Evolutionary conservation across 2,797 vertebrate genomes (phyloP).

Genomic region (Sarcophilus harrisii): DNA sequence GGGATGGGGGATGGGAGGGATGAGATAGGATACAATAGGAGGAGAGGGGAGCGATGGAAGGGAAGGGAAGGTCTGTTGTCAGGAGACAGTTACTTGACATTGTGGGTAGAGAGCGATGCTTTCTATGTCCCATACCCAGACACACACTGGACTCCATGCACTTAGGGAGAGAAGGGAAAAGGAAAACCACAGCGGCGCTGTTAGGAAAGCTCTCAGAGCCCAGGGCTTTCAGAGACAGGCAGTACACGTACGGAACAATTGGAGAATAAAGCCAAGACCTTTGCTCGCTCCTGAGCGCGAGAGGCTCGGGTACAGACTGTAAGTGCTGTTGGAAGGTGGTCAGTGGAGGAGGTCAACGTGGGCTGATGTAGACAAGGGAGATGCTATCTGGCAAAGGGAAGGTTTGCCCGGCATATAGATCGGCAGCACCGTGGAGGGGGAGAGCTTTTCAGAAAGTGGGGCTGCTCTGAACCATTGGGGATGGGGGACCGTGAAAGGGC

Average conservation of each 20-base stretch:
- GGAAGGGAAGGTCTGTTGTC: neutral
- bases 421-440: neutral
- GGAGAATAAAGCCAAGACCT: neutral
- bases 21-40: too few relatives aligned
- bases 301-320: neutral
- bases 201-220: neutral
- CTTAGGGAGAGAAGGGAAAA: neutral
- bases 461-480: neutral
- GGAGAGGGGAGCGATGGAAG: too few relatives aligned
- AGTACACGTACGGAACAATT: neutral
- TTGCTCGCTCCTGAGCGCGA: neutral
- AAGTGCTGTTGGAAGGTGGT: neutral
- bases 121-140: neutral
- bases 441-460: neutral
- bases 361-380: neutral
- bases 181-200: neutral
- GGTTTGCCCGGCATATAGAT: neutral
- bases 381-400: neutral
- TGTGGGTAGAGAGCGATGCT: neutral
- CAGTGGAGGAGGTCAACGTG: neutral
- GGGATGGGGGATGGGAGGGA: too few relatives aligned
- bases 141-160: neutral
- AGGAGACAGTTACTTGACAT: neutral
- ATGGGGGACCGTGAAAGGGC: neutral
- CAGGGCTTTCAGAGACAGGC: neutral